Evolutionary conservation across 2,888 invertebrate genomes (phyloP), one percentile per base, ranked within the genome.

Genomic region (Campoplex nolae): DNA sequence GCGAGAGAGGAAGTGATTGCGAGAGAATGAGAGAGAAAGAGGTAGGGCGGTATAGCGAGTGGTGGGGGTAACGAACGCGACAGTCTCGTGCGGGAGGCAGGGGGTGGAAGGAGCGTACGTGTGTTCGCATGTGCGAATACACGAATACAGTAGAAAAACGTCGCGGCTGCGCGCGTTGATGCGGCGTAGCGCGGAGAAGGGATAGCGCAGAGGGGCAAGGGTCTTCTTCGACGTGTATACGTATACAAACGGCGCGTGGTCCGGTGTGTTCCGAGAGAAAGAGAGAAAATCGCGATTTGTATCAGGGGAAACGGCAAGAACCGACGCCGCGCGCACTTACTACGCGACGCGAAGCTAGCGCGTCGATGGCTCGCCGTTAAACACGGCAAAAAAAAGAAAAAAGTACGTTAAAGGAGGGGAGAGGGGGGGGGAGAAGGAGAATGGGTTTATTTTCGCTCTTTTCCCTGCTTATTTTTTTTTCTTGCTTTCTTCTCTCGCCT

Each of bases 331-430:
- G 91, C 90, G 90, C 87, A 83, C 90, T 90, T 88, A 88, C 92
- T 92, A 92, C 92, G 92, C 92, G 91, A 88, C 76, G 86, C 88
- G 84, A 86, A 92, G 88, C 84, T 92, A 92, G 92, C 88, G 82
- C 91, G 83, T 83, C 87, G 84, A 84, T 87, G 83, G 74, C 73
- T 75, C 80, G 82, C 82, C 84, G 84, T 82, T 77, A 70, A 84
- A 83, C 73, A 81, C 76, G 77, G 71, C 48, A 85, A 83, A 74
- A 73, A 62, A 78, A 54, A 51, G 11, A 48, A 70, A 42, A 16
- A 32, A 42, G 23, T 77, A 23, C 62, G 68, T 54, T 28, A 35
- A 78, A 23, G 78, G 23, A 23, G 68, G 51, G 70, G 70, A 58
- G 79, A 70, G 32, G 38, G 78, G 23, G 23, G 68, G 51, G 70